Base-by-base conservation (phyloP, 2,888 invertebrate species). In the Oxytorus armatus region DNA sequence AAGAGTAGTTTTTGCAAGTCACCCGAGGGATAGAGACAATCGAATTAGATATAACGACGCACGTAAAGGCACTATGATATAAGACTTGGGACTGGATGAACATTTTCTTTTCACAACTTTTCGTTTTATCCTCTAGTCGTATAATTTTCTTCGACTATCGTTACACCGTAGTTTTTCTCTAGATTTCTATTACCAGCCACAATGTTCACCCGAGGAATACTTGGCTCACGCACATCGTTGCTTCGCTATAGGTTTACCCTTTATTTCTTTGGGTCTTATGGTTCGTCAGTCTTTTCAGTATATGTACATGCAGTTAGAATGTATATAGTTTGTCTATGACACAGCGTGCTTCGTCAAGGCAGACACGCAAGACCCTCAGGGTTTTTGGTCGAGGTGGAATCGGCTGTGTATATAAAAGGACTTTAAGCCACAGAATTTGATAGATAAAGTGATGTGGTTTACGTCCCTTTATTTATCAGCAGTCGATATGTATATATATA, bases 221-320 rank as follows among this genome's bases (percentile, higher is more conserved):
- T 76, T 72, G 66, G 70, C 65, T 79, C 51, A 70, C 70, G 75
- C 69, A 49, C 65, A 59, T 75, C n/a, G n/a, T n/a, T 63, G 39
- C 18, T 16, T 25, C 44, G 8, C 53, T 21, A 36, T 66, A 18
- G 51, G n/a, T n/a, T n/a, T 42, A 49, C 21, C n/a, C 65, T 42
- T 70, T 33, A 39, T 65, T n/a, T 65, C 61, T 63, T 70, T 8
- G 49, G 14, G 10, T 59, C 65, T 33, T 68, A 53, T 59, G 49
- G 16, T 47, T 51, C 51, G 65, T 66, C 59, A 75, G 16, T 70
- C 59, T 47, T 25, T 44, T 36, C 49, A 16, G 47, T 47, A 36
- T 42, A 59, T 25, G 0, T 5, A 14, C 36, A 47, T 49, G 21
- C 7, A 29, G 16, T 18, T 39, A 42, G 33, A 53, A 55, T 55